Conservation (phyloP, 1,140 invertebrate species). For the Cepaea nemoralis region DNA sequence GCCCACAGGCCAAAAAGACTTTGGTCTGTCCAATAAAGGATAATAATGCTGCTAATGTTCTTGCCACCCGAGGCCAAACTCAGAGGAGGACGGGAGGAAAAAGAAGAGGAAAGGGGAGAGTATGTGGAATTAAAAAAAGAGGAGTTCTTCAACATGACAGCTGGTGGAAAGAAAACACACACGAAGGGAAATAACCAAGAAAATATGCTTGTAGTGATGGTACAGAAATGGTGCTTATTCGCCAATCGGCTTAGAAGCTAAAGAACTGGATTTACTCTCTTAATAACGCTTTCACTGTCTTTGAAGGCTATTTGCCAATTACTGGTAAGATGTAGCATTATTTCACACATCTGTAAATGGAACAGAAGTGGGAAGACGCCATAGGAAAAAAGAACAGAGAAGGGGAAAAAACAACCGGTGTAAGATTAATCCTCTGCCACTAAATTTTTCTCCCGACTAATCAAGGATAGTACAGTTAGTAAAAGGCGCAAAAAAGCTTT, state of each 20-base stretch:
- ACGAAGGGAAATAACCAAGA: constrained; percentile 25
- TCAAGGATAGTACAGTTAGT: background rate
- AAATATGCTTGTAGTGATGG: background rate
- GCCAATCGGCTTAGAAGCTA: background rate
- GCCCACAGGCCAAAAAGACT: constrained; percentile 13
- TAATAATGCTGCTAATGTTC: constrained; percentile 24
- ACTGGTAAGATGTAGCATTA: constrained; percentile 13
- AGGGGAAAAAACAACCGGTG: background rate
- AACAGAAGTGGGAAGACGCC: background rate
- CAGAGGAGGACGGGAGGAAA: background rate
- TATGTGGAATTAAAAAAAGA: background rate
- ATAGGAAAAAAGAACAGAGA: background rate
- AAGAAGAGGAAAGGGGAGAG: background rate
- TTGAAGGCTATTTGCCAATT: constrained; percentile 26
- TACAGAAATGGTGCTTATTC: background rate
- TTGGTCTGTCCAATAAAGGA: constrained; percentile 9
- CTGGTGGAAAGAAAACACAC: background rate
- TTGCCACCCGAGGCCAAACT: constrained; percentile 12
- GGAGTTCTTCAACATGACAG: background rate
- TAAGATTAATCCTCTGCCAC: background rate
- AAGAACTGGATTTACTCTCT: background rate
- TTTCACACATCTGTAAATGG: background rate
- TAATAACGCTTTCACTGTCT: constrained; percentile 31
- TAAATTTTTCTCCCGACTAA: background rate
- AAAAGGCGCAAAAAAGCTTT: background rate